phyloP scores from a whole-genome alignment of 2,888 invertebrate genomes.

The Lithophane socia region DNA sequence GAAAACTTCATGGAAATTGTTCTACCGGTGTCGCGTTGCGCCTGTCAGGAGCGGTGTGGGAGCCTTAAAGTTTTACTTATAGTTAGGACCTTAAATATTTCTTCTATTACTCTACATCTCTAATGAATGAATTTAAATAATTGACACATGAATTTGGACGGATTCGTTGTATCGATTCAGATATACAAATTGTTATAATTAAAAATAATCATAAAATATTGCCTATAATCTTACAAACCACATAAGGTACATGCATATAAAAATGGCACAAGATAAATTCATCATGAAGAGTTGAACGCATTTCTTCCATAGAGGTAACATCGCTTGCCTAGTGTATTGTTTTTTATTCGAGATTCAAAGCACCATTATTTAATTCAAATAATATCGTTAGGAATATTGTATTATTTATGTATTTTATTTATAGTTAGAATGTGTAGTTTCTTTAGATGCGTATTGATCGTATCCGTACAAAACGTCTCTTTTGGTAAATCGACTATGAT shows the following conservation, averaged over 20 bases:
- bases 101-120: constrained; percentile 36
- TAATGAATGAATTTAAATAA: constrained; percentile 52
- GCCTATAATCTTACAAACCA: constrained; percentile 70
- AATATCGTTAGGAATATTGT: constrained; percentile 42
- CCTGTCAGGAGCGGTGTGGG: no score
- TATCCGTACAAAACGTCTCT: constrained; percentile 42
- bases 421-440: constrained; percentile 37
- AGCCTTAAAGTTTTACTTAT: constrained; percentile 30
- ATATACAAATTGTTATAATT: constrained; percentile 57
- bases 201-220: constrained; percentile 64
- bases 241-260: constrained; percentile 77
- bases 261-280: constrained; percentile 84
- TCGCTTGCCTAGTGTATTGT: constrained; percentile 56
- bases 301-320: constrained; percentile 75
- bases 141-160: constrained; percentile 76
- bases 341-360: constrained; percentile 66
- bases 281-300: constrained; percentile 69
- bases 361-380: constrained; percentile 62
- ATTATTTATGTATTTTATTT: constrained; percentile 28
- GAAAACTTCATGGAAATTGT: no score
- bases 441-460: constrained; percentile 27
- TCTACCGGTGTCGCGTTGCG: no score
- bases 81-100: constrained; percentile 40
- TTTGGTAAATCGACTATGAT: constrained; percentile 42
- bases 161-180: constrained; percentile 83